Evolutionary conservation across 2,113 vertebrate genomes (phyloP).

Genomic region (Thalassoma bifasciatum): DNA sequence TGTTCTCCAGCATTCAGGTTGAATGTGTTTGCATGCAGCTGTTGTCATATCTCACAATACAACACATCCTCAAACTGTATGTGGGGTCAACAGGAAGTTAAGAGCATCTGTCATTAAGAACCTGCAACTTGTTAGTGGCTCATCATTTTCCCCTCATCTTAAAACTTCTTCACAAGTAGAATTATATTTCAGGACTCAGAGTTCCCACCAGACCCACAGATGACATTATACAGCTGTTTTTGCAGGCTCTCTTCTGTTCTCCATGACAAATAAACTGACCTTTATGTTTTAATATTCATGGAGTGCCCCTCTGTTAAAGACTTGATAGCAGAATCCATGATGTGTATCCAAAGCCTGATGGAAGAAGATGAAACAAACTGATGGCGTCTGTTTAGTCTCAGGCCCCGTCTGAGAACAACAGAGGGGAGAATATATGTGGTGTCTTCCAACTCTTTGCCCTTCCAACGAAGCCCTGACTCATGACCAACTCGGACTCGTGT

Average conservation of each 20-base stretch:
- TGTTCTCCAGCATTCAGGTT: not conserved
- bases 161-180: not conserved
- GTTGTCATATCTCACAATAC: not conserved
- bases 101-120: too few species aligned
- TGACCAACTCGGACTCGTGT: not conserved
- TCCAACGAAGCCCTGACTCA: constrained; percentile 15
- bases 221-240: constrained; percentile 23
- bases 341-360: constrained; percentile 32
- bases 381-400: constrained; percentile 48
- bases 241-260: not conserved
- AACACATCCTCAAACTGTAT: not conserved
- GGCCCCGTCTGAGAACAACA: constrained; percentile 9
- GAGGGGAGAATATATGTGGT: constrained; percentile 28
- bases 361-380: constrained; percentile 57
- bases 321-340: constrained; percentile 6
- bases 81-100: too few species aligned
- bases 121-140: too few species aligned
- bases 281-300: constrained; percentile 27
- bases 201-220: not conserved
- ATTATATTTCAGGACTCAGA: not conserved
- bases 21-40: not conserved
- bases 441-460: constrained; percentile 25
- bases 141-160: not conserved
- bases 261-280: constrained; percentile 11
- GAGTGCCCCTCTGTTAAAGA: constrained; percentile 10